These are phyloP conservation scores for Deilephila elpenor DNA, from an alignment of 2,888 invertebrate species.

Conservation along the genomic window DNA sequence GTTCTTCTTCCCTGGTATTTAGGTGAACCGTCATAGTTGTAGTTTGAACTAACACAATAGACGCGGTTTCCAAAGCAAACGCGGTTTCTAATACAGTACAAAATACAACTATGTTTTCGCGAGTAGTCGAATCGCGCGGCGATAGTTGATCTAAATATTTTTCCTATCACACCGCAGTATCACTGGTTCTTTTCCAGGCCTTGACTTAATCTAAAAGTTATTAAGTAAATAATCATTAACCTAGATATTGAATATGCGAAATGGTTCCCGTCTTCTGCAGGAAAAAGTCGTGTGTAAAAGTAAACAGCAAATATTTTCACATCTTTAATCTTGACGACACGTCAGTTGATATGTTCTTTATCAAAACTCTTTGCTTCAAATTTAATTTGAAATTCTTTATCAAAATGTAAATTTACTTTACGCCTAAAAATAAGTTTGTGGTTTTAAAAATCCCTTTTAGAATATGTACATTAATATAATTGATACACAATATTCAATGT, in stretches of 20 bases:
- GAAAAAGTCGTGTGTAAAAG: not conserved
- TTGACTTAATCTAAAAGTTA: constrained; percentile 18
- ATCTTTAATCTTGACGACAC: not conserved
- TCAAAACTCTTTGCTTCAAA: not conserved
- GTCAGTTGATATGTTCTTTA: not conserved
- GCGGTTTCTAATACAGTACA: no score
- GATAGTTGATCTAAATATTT: constrained; percentile 5
- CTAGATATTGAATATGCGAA: constrained; percentile 7
- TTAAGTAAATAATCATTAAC: constrained; percentile 19
- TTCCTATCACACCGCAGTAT: constrained; percentile 17
- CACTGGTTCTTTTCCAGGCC: constrained; percentile 23
- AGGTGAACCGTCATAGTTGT: no score
- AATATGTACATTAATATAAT: no score
- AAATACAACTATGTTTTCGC: not conserved
- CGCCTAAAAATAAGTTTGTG: no score
- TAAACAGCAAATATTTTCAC: constrained; percentile 5
- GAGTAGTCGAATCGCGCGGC: not conserved
- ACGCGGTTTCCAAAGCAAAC: no score
- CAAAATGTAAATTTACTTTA: no score
- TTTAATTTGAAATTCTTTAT: no score
- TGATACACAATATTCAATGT: no score
- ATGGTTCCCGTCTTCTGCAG: not conserved
- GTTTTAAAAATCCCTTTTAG: no score
- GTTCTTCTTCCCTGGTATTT: no score
- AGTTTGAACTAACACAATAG: no score